Evolutionary conservation across 2,888 invertebrate species (phyloP).

Genomic region (Ceraclea dissimilis): DNA sequence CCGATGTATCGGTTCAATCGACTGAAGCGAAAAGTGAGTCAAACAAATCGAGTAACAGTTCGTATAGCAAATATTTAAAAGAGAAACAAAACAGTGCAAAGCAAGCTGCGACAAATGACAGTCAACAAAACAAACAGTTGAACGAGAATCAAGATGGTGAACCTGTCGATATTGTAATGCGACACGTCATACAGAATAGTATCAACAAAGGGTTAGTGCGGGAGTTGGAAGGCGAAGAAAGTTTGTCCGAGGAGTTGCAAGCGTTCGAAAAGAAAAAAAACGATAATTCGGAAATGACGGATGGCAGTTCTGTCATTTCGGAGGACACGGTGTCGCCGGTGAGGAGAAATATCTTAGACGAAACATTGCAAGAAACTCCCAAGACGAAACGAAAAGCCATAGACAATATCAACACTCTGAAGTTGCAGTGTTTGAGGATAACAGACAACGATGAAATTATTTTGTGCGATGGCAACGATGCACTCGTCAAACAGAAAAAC

Average conservation of each 20-base stretch:
- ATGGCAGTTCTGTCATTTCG: conserved; percentile 1
- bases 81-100: conserved; percentile 5
- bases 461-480: background rate
- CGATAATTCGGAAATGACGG: background rate
- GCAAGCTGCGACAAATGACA: background rate
- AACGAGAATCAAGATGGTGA: background rate
- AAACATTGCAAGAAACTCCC: conserved; percentile 17
- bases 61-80: conserved; percentile 16
- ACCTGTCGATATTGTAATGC: conserved; percentile 12
- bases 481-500: background rate
- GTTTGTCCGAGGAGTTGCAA: conserved; percentile 21
- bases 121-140: background rate
- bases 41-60: background rate
- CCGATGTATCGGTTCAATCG: background rate
- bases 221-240: conserved; percentile 10
- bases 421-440: conserved; percentile 9
- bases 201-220: background rate
- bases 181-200: conserved; percentile 7
- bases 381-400: conserved; percentile 12
- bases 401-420: conserved; percentile 14
- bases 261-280: conserved; percentile 7
- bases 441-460: background rate
- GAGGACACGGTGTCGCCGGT: conserved; percentile 6
- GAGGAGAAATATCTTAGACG: conserved; percentile 14
- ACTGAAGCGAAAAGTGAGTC: too few relatives aligned